Conservation (phyloP, 2,888 invertebrate species). For the Rotaria socialis region DNA sequence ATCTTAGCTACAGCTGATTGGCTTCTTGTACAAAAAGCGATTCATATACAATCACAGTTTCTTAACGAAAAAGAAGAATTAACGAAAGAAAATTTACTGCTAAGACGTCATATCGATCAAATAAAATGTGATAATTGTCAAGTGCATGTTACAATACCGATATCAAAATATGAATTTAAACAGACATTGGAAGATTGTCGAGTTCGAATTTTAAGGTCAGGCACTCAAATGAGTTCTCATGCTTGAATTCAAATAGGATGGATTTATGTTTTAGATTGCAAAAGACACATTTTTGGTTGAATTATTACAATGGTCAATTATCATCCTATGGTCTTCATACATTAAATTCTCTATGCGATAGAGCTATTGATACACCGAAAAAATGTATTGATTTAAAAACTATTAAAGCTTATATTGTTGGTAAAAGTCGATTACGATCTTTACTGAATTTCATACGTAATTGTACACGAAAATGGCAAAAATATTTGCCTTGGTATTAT, state of each 20-base stretch:
- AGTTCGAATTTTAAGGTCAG: slow-evolving; percentile 1
- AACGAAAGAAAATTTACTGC: background rate
- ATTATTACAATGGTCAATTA: slow-evolving; percentile 8
- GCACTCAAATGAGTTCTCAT: too few species aligned
- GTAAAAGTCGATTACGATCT: slow-evolving; percentile 5
- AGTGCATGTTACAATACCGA: background rate
- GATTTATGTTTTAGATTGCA: background rate
- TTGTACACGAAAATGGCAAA: background rate
- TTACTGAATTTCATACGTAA: background rate
- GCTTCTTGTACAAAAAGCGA: background rate
- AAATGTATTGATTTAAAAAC: background rate
- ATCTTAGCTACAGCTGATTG: background rate
- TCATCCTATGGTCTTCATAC: slow-evolving; percentile 28
- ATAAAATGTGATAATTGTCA: slow-evolving; percentile 23
- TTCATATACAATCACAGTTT: background rate
- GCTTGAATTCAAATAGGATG: too few species aligned
- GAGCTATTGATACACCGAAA: background rate
- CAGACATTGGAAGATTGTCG: background rate
- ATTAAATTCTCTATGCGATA: slow-evolving; percentile 14
- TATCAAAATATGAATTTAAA: slow-evolving; percentile 11
- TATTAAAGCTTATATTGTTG: background rate
- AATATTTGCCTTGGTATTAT: background rate
- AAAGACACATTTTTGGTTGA: slow-evolving; percentile 8
- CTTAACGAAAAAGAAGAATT: background rate
- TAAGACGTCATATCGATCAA: background rate